Evolutionary conservation across 1,140 invertebrate species (phyloP).

Genomic region (Gryon sp.): DNA sequence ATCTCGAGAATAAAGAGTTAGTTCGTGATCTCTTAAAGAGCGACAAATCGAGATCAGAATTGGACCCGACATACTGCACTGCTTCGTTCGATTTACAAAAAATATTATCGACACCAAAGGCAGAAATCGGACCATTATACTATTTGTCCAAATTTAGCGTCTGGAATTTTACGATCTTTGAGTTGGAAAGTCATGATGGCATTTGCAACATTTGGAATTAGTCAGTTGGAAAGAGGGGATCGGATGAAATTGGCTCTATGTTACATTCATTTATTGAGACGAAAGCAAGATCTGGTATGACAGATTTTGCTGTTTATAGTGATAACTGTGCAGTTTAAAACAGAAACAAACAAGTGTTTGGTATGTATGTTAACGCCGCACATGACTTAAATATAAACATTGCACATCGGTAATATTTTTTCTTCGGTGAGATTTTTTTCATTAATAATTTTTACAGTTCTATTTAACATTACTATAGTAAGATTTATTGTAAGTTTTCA

Average conservation of each 20-base stretch:
- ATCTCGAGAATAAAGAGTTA: too few species aligned
- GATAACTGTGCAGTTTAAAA: constrained; percentile 39
- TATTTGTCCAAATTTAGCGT: constrained; percentile 74
- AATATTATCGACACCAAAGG: constrained; percentile 61
- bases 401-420: background rate
- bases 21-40: too few species aligned
- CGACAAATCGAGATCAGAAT: too few species aligned
- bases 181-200: constrained; percentile 62
- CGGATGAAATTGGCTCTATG: constrained; percentile 75
- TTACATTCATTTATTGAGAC: constrained; percentile 63
- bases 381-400: background rate
- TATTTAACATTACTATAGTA: too few species aligned
- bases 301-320: constrained; percentile 24
- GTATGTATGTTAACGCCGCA: background rate
- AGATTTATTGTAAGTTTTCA: too few species aligned
- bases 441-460: too few species aligned
- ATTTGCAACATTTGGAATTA: constrained; percentile 77
- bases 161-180: constrained; percentile 75
- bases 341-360: constrained; percentile 12
- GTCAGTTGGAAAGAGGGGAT: constrained; percentile 70
- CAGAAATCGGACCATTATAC: too few species aligned
- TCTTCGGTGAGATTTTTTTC: too few species aligned
- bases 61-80: too few species aligned
- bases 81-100: background rate
- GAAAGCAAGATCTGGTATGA: background rate